Base-by-base conservation (phyloP, 2,888 invertebrate species). In the Ceriagrion tenellum region DNA sequence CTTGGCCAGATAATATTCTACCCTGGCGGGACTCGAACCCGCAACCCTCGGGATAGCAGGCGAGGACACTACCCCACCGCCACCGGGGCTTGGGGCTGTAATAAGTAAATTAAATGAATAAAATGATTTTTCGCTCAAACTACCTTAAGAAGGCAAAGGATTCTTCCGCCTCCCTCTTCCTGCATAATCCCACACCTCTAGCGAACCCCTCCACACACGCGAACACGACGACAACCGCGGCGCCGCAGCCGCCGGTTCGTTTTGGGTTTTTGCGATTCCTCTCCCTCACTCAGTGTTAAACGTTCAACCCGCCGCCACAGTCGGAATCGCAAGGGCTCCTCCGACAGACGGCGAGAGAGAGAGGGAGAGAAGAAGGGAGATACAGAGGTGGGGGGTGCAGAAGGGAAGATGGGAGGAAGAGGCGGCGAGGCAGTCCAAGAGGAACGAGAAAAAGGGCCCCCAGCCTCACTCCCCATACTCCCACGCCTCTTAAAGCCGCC, bases 401-500 rank as follows among this genome's bases (percentile, higher is more conserved):
- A 26, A n/a, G n/a, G 69, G n/a, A n/a, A 23, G 69, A 69, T 26
- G 35, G 23, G 81, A 35, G 35, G 81, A 30, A 35, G 35, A 81
- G 81, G 81, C 12, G 59, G n/a, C 69, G 69, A 69, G 69, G n/a
- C 16, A n/a, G 59, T 59, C 18, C 4, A 20, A 16, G 69, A n/a
- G 10, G 63, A 63, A 23, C 20, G 23, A 1, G 59, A 59, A 12
- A 59, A 26, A 69, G 26, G 26, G 35, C 35, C 23, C 4, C 81
- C 81, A 81, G 81, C 81, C 81, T 69, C 63, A n/a, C 63, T 63
- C 81, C 81, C 81, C 81, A 81, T 81, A 81, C 81, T 81, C 81
- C 81, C 81, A 81, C 81, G 81, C 81, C 81, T 81, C 81, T 81
- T 81, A 81, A 69, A 81, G 81, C 81, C 81, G 81, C 35, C 81